Evolutionary conservation across 2,888 invertebrate species (phyloP).

Genomic region (Cephonodes hylas): DNA sequence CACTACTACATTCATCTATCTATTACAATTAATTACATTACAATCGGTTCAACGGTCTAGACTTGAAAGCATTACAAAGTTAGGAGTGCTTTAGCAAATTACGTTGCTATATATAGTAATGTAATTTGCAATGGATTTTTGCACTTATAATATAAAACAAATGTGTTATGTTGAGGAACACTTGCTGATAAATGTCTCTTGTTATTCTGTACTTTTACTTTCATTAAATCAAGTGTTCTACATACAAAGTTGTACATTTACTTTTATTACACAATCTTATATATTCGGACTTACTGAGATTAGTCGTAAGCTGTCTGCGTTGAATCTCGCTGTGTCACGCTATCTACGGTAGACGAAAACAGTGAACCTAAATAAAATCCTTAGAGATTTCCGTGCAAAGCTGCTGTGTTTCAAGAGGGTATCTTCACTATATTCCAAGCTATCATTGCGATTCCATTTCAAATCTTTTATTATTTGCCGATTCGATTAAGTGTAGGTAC

Average conservation of each 20-base stretch:
- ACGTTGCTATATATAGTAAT: too few relatives aligned
- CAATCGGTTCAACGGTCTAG: neutral
- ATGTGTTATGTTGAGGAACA: neutral
- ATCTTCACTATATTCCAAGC: neutral
- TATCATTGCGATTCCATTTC: neutral
- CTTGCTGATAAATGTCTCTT: neutral
- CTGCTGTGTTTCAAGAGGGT: neutral
- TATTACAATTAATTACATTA: neutral
- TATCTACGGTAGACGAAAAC: conserved; percentile 6
- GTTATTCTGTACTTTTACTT: neutral
- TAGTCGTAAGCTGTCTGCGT: conserved; percentile 6
- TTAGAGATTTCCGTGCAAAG: conserved; percentile 6
- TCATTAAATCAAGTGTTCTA: neutral
- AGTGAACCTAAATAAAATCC: conserved; percentile 6
- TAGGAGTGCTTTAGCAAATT: too few relatives aligned
- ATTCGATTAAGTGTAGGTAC: too few relatives aligned
- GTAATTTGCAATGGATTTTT: too few relatives aligned
- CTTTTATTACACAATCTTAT: neutral
- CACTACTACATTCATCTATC: too few relatives aligned
- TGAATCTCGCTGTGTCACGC: conserved; percentile 7
- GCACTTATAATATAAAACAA: too few relatives aligned
- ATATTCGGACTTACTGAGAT: conserved; percentile 5
- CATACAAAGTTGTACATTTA: neutral
- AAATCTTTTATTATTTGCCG: neutral
- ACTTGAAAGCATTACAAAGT: too few relatives aligned